Percentiles rank a stretch among this genome's conserved stretches.
phyloP scores from a whole-genome alignment of 1,140 invertebrate genomes.

The Drosophila persimilis region DNA sequence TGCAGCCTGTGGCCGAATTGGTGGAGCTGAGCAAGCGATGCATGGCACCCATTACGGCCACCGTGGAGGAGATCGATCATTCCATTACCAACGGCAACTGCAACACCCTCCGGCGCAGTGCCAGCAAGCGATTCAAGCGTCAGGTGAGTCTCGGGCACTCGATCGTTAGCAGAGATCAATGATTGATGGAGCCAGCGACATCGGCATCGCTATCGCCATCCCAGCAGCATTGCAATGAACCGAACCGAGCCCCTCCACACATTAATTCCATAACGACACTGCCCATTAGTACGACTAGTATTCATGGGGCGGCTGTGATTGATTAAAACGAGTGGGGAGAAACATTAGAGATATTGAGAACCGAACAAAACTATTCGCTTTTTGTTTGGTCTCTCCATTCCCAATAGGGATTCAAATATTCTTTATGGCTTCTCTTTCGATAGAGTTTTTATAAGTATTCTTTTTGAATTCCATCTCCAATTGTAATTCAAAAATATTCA shows the following conservation, averaged over 20 bases:
- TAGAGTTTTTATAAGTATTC: too few relatives aligned
- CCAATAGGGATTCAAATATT: neutral
- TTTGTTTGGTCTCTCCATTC: neutral
- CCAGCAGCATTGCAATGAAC: slow-evolving; percentile 14
- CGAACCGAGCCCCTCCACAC: slow-evolving; percentile 2
- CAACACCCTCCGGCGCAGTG: slow-evolving; percentile 91
- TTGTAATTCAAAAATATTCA: too few relatives aligned
- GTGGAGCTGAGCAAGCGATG: slow-evolving; percentile 92
- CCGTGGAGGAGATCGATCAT: slow-evolving; percentile 75
- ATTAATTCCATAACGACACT: slow-evolving; percentile 36
- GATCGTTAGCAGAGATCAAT: slow-evolving; percentile 20
- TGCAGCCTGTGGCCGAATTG: slow-evolving; percentile 93
- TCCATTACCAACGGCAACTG: slow-evolving; percentile 83
- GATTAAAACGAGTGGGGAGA: slow-evolving; percentile 21
- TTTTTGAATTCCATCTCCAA: too few relatives aligned
- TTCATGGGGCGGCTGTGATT: slow-evolving; percentile 10
- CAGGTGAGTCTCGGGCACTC: slow-evolving; percentile 83
- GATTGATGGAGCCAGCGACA: slow-evolving; percentile 51
- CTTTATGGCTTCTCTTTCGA: neutral
- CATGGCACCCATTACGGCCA: slow-evolving; percentile 80
- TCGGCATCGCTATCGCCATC: slow-evolving; percentile 12
- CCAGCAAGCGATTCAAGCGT: slow-evolving; percentile 88
- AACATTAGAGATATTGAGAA: slow-evolving; percentile 7
- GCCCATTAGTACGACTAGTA: slow-evolving; percentile 35
- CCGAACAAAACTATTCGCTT: slow-evolving; percentile 3